Evolutionary conservation across 2,797 vertebrate species (phyloP), one percentile per base, ranked within the genome.

Genomic region (Oceanodroma leucorhoa): DNA sequence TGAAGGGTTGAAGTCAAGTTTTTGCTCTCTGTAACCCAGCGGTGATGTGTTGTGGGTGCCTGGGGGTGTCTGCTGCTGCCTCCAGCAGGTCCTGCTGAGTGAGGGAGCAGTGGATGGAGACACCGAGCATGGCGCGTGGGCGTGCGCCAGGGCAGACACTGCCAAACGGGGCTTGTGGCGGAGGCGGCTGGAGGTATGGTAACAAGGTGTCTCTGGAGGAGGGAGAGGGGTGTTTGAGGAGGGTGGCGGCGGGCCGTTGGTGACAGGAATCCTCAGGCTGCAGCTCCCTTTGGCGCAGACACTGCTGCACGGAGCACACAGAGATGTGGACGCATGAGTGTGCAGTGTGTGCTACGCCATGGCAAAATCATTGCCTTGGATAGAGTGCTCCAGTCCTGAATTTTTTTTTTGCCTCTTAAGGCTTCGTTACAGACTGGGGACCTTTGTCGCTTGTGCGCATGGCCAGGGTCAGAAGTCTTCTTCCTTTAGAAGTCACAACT

Each of bases 341-440:
- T 0, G 1, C 66, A 27, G 20, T 0, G 3, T 22, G n/a, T 46
- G 32, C 34, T 20, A 24, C 5, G 0, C 23, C 17, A 5, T 6
- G 5, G 36, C 41, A 45, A 53, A 65, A 10, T 18, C 36, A 3
- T 22, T 0, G 1, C 23, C 11, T 43, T 27, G 30, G 40, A 32
- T 34, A 3, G 18, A 46, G 34, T 17, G 40, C 51, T 48, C 55
- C 57, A 24, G 11, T 70, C 32, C 26, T 53, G 41, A 69, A 6
- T 16, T 19, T 34, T 38, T 38, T 30, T 29, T 61, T 61, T 43
- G 9, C 14, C 21, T 78, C 50, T 55, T n/a, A 61, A 81, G 32
- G 9, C 43, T 54, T 61, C 0, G 0, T 57, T 62, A 26, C 34
- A 40, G n/a, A 19, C 29, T 41, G n/a, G 27, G 22, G 34, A 40